Percentiles rank a stretch among this genome's conserved stretches.
These are phyloP conservation scores for Antrozous pallidus DNA, from an alignment of 2,797 vertebrate species.

Conservation along the genomic window DNA sequence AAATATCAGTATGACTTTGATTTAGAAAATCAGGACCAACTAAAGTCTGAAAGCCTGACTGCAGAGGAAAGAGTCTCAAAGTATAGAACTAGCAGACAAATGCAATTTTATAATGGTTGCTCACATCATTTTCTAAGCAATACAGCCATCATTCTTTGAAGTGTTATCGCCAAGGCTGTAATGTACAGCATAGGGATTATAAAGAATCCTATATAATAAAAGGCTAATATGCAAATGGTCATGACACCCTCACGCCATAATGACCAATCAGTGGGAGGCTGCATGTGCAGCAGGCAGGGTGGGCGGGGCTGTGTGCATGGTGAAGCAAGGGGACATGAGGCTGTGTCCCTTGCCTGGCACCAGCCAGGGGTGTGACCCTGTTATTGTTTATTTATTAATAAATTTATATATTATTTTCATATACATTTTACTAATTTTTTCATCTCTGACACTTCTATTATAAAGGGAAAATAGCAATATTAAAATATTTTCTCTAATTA, in stretches of 20 bases:
- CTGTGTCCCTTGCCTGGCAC: fast-evolving
- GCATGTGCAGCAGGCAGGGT: fast-evolving
- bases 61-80: neutral
- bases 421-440: no score
- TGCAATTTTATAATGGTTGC: neutral
- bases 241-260: no score
- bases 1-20: neutral
- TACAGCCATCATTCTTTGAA: neutral
- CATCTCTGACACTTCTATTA: no score
- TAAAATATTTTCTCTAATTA: no score
- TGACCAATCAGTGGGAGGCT: no score
- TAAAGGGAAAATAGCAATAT: no score
- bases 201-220: no score
- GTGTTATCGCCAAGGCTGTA: neutral
- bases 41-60: neutral
- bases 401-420: no score
- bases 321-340: no score
- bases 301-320: no score
- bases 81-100: neutral
- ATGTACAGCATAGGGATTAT: neutral
- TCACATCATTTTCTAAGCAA: neutral
- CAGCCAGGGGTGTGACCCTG: fast-evolving
- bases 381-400: no score
- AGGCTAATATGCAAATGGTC: no score
- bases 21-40: neutral